Conservation (phyloP, 2,888 invertebrate genomes). For the Ormia ochracea region DNA sequence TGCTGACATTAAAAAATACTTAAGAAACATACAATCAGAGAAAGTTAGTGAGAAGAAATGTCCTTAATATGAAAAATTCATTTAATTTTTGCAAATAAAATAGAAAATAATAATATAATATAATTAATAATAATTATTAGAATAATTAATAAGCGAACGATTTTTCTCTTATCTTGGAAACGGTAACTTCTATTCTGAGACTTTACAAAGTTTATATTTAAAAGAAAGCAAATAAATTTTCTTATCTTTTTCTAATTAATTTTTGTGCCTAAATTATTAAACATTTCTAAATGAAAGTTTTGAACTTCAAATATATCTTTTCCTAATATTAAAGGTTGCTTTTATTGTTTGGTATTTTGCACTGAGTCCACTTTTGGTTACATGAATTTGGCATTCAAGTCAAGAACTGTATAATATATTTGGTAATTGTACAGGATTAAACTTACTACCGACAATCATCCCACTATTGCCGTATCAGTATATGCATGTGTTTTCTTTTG, state of each 20-base stretch:
- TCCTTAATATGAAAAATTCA: too few species aligned
- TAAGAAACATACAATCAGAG: too few species aligned
- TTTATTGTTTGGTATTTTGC: not conserved
- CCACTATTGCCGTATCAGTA: not conserved
- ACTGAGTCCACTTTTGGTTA: conserved; percentile 16
- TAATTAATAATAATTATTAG: too few species aligned
- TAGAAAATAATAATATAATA: too few species aligned
- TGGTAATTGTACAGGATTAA: not conserved
- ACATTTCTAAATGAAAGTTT: conserved; percentile 13
- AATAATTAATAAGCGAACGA: too few species aligned
- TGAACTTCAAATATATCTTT: conserved; percentile 24
- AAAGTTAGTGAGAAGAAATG: too few species aligned
- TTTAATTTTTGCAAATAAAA: too few species aligned
- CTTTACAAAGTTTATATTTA: not conserved
- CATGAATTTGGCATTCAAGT: conserved; percentile 1
- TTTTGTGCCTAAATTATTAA: conserved; percentile 24
- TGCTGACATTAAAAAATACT: too few species aligned
- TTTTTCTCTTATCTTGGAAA: too few species aligned
- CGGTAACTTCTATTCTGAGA: not conserved
- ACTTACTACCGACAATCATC: not conserved
- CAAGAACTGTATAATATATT: not conserved
- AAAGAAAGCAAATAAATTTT: not conserved
- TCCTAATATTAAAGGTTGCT: not conserved
- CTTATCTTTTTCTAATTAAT: not conserved
- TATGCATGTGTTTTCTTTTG: too few species aligned